A percentile compares a stretch with the other conserved stretches of the same genome.
These are phyloP conservation scores for Battus philenor DNA, from an alignment of 1,140 invertebrate genomes.

Conservation along the genomic window DNA sequence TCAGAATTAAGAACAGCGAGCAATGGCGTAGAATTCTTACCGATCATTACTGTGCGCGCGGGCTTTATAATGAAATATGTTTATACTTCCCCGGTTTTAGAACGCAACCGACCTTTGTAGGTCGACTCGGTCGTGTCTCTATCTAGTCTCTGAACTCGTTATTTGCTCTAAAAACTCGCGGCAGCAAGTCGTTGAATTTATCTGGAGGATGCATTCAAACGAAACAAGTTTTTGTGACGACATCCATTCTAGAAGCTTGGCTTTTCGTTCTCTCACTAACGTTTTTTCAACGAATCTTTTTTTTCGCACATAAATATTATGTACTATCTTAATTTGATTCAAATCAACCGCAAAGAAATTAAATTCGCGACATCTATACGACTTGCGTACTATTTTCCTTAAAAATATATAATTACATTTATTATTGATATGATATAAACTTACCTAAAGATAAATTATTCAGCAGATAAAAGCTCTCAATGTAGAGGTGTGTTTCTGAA, in stretches of 20 bases:
- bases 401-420: too few species aligned
- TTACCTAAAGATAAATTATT: too few species aligned
- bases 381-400: too few species aligned
- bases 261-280: neutral
- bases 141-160: conserved; percentile 3
- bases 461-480: too few species aligned
- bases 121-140: conserved; percentile 4
- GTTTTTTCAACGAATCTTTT: too few species aligned
- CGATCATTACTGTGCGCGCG: conserved; percentile 52
- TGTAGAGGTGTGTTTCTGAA: too few species aligned
- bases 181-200: conserved; percentile 14
- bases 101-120: conserved; percentile 9
- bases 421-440: too few species aligned
- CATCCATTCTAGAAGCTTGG: neutral
- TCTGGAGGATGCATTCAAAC: conserved; percentile 11
- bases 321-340: too few species aligned
- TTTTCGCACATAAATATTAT: too few species aligned
- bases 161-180: conserved; percentile 12
- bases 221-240: conserved; percentile 9
- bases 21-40: conserved; percentile 62
- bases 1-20: conserved; percentile 56
- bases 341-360: too few species aligned
- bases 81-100: conserved; percentile 3
- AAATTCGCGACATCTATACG: too few species aligned
- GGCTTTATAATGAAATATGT: conserved; percentile 6